Conservation (phyloP, 2,113 vertebrate species). For the Zingel zingel region DNA sequence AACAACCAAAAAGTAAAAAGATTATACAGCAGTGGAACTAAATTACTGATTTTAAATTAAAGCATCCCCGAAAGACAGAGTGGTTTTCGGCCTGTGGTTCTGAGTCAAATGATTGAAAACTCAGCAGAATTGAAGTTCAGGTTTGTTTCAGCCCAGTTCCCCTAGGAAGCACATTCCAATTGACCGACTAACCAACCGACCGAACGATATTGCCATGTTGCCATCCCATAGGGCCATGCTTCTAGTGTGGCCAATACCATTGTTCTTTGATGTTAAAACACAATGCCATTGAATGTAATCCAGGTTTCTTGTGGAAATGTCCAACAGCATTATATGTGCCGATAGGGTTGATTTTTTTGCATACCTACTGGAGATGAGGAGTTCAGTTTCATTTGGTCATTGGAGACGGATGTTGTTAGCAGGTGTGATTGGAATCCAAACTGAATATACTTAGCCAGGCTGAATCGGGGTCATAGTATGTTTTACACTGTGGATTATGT, state of each 20-base stretch:
- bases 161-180: neutral
- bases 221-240: neutral
- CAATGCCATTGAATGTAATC: neutral
- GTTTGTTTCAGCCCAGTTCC: neutral
- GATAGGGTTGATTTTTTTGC: neutral
- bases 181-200: neutral
- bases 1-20: too few relatives aligned
- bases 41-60: neutral
- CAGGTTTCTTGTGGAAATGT: neutral
- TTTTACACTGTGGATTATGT: neutral
- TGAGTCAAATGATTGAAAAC: neutral
- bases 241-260: neutral
- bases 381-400: neutral
- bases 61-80: neutral
- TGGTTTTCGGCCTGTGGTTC: neutral
- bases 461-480: neutral
- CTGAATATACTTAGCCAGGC: neutral
- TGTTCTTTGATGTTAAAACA: too few relatives aligned
- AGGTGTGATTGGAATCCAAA: neutral
- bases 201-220: too few relatives aligned
- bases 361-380: neutral
- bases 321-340: neutral
- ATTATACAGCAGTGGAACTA: neutral
- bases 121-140: neutral
- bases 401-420: neutral